phyloP scores from a whole-genome alignment of 2,888 invertebrate species.

The Cyrtodaria siliqua region DNA sequence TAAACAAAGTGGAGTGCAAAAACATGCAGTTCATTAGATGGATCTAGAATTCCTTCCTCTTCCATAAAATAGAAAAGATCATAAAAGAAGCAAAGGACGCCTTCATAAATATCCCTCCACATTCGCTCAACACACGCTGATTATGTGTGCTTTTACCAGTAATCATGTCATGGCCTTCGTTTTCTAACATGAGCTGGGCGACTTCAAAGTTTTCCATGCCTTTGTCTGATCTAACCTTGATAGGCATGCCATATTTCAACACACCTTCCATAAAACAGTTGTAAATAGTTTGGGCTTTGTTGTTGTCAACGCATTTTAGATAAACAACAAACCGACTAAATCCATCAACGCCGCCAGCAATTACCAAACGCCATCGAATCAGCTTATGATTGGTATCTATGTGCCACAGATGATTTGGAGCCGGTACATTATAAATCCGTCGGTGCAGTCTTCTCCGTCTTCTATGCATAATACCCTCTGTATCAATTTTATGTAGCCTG shows the following conservation, averaged over 20 bases:
- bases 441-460: slow-evolving; percentile 24
- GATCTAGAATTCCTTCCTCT: slow-evolving; percentile 30
- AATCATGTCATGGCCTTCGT: slow-evolving; percentile 35
- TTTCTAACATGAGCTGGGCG: slow-evolving; percentile 39
- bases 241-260: slow-evolving; percentile 26
- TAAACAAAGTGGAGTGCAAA: slow-evolving; percentile 43
- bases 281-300: slow-evolving; percentile 40
- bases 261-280: too few species aligned
- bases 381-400: slow-evolving; percentile 55
- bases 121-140: slow-evolving; percentile 37
- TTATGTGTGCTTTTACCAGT: slow-evolving; percentile 40
- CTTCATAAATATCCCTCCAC: slow-evolving; percentile 53
- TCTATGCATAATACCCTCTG: slow-evolving; percentile 24
- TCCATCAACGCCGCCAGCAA: slow-evolving; percentile 52
- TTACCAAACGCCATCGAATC: slow-evolving; percentile 55
- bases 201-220: slow-evolving; percentile 37
- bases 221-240: slow-evolving; percentile 36
- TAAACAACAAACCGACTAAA: slow-evolving; percentile 40
- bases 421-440: slow-evolving; percentile 28
- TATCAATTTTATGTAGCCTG: slow-evolving; percentile 19
- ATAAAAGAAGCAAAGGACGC: slow-evolving; percentile 42
- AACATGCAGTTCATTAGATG: too few species aligned
- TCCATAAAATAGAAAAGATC: slow-evolving; percentile 41
- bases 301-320: slow-evolving; percentile 43
- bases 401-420: slow-evolving; percentile 51